A percentile compares a stretch with the other conserved stretches of the same genome.
Conservation (phyloP, 2,113 vertebrate genomes). For the Sorex araneus region DNA sequence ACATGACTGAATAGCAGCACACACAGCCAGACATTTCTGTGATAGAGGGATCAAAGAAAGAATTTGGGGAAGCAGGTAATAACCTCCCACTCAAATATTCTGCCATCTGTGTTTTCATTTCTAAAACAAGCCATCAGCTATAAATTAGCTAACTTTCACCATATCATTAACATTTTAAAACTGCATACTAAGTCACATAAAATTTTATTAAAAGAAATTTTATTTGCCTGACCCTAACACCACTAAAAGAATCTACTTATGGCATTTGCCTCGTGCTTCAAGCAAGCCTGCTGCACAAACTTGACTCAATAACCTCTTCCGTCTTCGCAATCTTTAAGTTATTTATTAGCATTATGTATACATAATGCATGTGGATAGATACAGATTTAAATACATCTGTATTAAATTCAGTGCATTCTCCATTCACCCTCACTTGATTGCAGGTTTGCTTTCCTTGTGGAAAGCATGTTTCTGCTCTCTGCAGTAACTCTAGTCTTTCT, state of each 20-base stretch:
- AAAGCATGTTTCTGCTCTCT: not conserved
- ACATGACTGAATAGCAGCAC: not conserved
- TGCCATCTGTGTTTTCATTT: not conserved
- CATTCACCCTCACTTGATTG: not conserved
- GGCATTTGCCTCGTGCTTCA: not conserved
- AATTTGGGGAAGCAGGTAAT: not conserved
- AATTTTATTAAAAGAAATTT: slow-evolving; percentile 31
- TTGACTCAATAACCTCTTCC: not conserved
- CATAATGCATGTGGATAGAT: not conserved
- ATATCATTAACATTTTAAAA: slow-evolving; percentile 36
- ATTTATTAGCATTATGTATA: not conserved
- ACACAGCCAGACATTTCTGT: not conserved
- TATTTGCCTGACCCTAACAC: slow-evolving; percentile 18
- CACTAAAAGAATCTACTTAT: slow-evolving; percentile 34
- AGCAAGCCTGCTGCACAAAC: slow-evolving; percentile 3
- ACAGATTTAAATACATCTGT: not conserved
- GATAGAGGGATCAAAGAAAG: not conserved
- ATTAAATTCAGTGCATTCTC: slow-evolving; percentile 28
- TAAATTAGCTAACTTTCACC: slow-evolving; percentile 30
- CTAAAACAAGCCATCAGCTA: slow-evolving; percentile 20
- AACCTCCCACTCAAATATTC: not conserved
- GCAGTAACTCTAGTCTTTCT: not conserved
- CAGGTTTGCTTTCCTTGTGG: not conserved
- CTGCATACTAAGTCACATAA: not conserved
- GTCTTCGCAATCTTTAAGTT: not conserved